Evolutionary conservation across 2,113 vertebrate genomes (phyloP), one percentile per base, ranked within the genome.

Genomic region (Ictalurus punctatus): DNA sequence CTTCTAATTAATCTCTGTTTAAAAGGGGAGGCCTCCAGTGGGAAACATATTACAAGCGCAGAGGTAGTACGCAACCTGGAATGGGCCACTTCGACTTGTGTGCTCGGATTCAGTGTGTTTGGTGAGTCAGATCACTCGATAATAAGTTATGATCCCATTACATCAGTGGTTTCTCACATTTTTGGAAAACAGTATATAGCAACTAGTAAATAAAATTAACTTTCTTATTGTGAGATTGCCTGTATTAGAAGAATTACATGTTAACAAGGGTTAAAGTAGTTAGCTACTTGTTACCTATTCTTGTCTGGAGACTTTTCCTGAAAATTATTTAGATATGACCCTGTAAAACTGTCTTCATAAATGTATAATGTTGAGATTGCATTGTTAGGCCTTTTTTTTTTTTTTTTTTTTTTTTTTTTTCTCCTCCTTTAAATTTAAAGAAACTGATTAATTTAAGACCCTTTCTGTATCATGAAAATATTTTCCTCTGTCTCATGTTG

Each of bases 41-140:
- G 96, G 82, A 97, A 97, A 93, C 97, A 98, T 87, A 95, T 98
- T 92, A 97, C 96, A 40, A 97, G 84, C 58, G 94, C 95, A 0
- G 97, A 98, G 5, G 74, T 87, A 0, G 92, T 98, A 71, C 96
- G 97, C 58, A 97, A 97, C 67, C 34, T 95, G 92, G 95, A 97
- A 1, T 98, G 97, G 97, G 96, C 96, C 84, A 94, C 96, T 0
- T 95, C 94, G 73, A 97, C 96, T 76, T 98, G 97, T 83, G 96
- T 97, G 19, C 94, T 98, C 89, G 92, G 96, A 48, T 97, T 98
- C 91, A 96, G 65, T 69, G 96, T 96, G 73, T 97, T 98, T 0
- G 97, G 97, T 98, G 91, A 93, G 95, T 88, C 25, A 17, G 58
- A 25, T 87, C 44, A 34, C 48, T 71, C 1, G 40, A 12, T 44